phyloP scores from a whole-genome alignment of 2,888 invertebrate species.

The Spodoptera littoralis region DNA sequence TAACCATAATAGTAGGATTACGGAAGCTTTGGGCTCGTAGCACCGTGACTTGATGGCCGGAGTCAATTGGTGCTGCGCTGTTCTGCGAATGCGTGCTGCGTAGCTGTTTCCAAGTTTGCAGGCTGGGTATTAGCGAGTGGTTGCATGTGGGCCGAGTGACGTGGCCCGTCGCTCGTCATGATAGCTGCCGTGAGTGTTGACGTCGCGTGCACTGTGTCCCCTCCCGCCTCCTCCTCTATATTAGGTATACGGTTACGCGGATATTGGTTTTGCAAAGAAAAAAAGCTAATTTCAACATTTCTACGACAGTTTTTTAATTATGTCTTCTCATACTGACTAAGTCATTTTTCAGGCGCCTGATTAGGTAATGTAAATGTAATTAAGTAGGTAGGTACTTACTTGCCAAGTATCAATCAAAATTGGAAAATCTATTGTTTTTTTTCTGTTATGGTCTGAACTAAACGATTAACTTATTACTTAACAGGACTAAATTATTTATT shows the following conservation, averaged over 20 bases:
- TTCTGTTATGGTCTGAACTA: too few species aligned
- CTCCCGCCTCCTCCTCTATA: conserved; percentile 56
- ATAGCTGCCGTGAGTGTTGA: conserved; percentile 66
- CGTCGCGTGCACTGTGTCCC: conserved; percentile 77
- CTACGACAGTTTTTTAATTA: conserved; percentile 34
- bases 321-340: conserved; percentile 2
- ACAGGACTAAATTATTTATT: too few species aligned
- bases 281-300: conserved; percentile 68
- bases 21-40: conserved; percentile 80
- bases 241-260: conserved; percentile 76
- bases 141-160: conserved; percentile 58
- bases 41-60: conserved; percentile 77
- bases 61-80: conserved; percentile 73
- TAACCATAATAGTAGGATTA: conserved; percentile 81
- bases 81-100: conserved; percentile 59
- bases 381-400: too few species aligned
- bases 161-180: conserved; percentile 53
- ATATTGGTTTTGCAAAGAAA: conserved; percentile 75
- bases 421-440: too few species aligned
- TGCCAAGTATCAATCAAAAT: too few species aligned
- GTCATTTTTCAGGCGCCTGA: neutral
- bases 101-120: conserved; percentile 46
- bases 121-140: conserved; percentile 33
- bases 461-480: too few species aligned
- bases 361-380: too few species aligned